Evolutionary conservation across 2,797 vertebrate genomes (phyloP), one percentile per base, ranked within the genome.

Genomic region (Gymnothorax javanicus): DNA sequence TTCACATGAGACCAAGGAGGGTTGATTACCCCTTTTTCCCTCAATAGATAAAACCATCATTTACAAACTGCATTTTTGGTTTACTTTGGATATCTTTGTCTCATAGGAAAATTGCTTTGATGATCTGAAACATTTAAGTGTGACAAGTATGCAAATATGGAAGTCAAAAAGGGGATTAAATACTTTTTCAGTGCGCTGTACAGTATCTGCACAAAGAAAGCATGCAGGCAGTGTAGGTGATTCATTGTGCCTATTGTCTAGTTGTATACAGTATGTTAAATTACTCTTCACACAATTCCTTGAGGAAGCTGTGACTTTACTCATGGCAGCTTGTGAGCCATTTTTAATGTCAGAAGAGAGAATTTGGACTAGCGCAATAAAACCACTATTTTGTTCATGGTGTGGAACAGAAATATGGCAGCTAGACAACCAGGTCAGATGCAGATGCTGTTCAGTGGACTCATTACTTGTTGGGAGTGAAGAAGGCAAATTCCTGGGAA

Each of bases 151-250:
- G 33, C 33, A 43, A 43, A 43, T 43, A 43, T 43, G 2, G 33
- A 43, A 43, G 33, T 43, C 1, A 43, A 43, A 43, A 43, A 2
- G 33, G 33, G 33, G 1, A 43, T 43, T 43, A 43, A 43, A 43
- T 43, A 43, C 33, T 43, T 43, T 2, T 43, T 43, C 33, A 43
- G 33, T 43, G 33, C 33, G 33, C 33, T 43, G 33, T 1, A 43
- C 33, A 43, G 23, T 67, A n/a, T 67, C 64, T 69, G 64, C 64
- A 69, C 64, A 69, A 13, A n/a, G 92, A 92, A 92, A 89, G 43
- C 23, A 86, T 81, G 86, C 87, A 87, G 90, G 91, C 88, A 67
- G 91, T 86, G 85, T 86, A 90, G 86, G 91, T 86, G 77, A 90
- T 90, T 90, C 90, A 91, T 85, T 88, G 17, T 57, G 89, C 90